Evolutionary conservation across 1,140 invertebrate genomes (phyloP).

Genomic region (Caenorhabditis remanei): DNA sequence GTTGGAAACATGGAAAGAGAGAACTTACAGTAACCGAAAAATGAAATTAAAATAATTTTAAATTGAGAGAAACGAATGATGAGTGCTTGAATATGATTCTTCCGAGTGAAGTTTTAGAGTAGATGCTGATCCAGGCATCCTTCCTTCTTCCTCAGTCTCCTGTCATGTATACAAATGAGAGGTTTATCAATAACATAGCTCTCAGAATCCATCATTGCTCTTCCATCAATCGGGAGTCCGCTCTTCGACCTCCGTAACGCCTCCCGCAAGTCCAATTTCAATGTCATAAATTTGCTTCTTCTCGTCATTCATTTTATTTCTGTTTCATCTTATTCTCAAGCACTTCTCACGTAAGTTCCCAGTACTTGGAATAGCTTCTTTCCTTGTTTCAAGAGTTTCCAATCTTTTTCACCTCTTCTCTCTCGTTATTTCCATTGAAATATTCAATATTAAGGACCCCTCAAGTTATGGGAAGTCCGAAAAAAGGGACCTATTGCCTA

Average conservation of each 20-base stretch:
- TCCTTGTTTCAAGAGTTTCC: constrained; percentile 15
- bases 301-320: not conserved
- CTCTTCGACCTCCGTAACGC: constrained; percentile 16
- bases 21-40: too few relatives aligned
- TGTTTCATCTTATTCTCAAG: constrained; percentile 7
- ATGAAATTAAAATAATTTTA: too few relatives aligned
- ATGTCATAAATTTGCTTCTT: constrained; percentile 21
- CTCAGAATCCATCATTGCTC: not conserved
- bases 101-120: too few relatives aligned
- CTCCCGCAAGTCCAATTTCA: constrained; percentile 2
- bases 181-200: too few relatives aligned
- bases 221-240: not conserved
- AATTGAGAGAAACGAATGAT: too few relatives aligned
- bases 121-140: too few relatives aligned
- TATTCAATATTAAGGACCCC: constrained; percentile 46
- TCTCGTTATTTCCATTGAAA: not conserved
- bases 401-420: not conserved
- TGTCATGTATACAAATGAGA: too few relatives aligned
- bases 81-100: too few relatives aligned
- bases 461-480: not conserved
- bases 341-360: constrained; percentile 33
- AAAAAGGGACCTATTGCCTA: not conserved
- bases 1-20: too few relatives aligned
- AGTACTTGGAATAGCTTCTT: not conserved
- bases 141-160: too few relatives aligned